These are phyloP conservation scores for Sorex araneus DNA, from an alignment of 2,113 vertebrate species.

Conservation along the genomic window DNA sequence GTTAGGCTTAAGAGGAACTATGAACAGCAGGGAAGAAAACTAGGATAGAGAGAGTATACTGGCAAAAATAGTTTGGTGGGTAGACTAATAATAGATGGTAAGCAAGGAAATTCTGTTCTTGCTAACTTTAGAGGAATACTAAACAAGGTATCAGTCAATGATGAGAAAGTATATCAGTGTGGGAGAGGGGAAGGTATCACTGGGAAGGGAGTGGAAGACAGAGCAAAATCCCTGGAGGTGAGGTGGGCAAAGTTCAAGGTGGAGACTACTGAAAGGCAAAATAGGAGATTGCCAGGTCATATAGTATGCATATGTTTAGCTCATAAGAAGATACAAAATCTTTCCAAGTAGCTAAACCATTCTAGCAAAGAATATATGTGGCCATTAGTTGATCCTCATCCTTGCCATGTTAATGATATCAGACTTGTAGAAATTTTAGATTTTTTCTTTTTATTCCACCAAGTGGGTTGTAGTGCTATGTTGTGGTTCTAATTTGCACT, in stretches of 20 bases:
- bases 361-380: neutral
- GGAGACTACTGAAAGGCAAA: neutral
- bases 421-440: neutral
- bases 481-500: neutral
- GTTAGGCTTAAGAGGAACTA: neutral
- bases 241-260: neutral
- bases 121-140: neutral
- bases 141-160: neutral
- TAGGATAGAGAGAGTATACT: neutral
- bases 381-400: neutral
- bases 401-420: neutral
- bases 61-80: neutral
- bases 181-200: neutral
- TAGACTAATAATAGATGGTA: neutral
- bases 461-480: neutral
- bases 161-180: neutral
- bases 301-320: neutral
- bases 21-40: neutral
- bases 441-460: slow-evolving; percentile 6
- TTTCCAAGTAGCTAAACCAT: neutral
- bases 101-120: neutral
- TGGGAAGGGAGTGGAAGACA: neutral
- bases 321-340: neutral
- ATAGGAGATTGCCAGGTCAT: neutral
- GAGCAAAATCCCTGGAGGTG: neutral